These are phyloP conservation scores for Mythimna vitellina DNA, from an alignment of 2,888 invertebrate species.

Conservation along the genomic window DNA sequence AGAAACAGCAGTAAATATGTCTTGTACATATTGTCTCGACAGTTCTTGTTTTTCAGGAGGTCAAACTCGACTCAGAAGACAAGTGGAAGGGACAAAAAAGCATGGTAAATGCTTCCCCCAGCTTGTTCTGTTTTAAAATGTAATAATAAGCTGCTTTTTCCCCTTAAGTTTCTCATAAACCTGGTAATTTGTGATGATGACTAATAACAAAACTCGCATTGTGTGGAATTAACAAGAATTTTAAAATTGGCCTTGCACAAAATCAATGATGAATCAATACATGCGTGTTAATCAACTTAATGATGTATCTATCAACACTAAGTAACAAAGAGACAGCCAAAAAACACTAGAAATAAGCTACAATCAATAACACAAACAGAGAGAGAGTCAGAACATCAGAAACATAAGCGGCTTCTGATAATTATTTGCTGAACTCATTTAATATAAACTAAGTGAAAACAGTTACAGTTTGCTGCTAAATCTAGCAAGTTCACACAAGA, in stretches of 20 bases:
- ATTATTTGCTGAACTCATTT: not conserved
- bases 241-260: not conserved
- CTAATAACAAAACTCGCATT: not conserved
- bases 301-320: not conserved
- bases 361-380: not conserved
- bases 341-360: not conserved
- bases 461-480: too few species aligned
- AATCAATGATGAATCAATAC: not conserved
- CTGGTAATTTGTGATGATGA: not conserved
- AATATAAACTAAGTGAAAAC: not conserved
- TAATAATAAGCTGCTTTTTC: not conserved
- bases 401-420: not conserved
- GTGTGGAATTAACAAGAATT: not conserved
- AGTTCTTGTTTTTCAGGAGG: too few species aligned
- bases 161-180: not conserved
- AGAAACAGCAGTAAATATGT: not conserved
- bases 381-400: too few species aligned
- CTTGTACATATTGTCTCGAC: too few species aligned
- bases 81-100: not conserved
- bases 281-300: not conserved
- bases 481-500: not conserved
- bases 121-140: too few species aligned
- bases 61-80: too few species aligned
- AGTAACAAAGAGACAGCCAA: not conserved
- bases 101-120: not conserved